Evolutionary conservation across 1,140 invertebrate genomes (phyloP), one percentile per base, ranked within the genome.

Genomic region (Charaxes varanes): DNA sequence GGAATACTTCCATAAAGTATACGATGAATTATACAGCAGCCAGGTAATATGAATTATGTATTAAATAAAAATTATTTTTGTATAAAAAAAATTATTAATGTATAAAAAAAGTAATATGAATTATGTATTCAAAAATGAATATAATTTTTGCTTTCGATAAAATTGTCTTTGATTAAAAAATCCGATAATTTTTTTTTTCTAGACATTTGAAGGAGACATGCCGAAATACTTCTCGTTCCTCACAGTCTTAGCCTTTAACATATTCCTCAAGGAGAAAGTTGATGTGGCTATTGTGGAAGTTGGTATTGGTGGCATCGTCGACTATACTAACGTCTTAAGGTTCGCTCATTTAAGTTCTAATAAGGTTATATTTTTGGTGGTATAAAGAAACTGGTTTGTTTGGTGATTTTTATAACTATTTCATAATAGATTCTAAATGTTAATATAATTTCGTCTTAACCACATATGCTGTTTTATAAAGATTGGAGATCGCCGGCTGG

Each of bases 271-370:
- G 34, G 92, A 97, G 67, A 89, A 95, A 49, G 90, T 97, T 3
- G 96, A 99, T 73, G 97, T 98, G 4, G 94, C 93, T 1, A 90
- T 99, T 21, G 69, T 99, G 4, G 98, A 99, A 86, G 97, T 99
- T 26, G 98, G 98, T 6, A 97, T 99, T 52, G 98, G 98, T 0
- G 98, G 98, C 0, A 89, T 94, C 70, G 91, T 91, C 54, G 98
- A 99, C 73, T 93, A 90, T 53, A 99, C 98, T 1, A 99, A 99
- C 87, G 85, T 99, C 4, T 68, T 99, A 17, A 88, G 88, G 92
- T 93, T 85, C 2, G 6, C 13, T 27, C 2, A 22, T 3, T 22
- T 22, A 22, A 22, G 2, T 22, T 22, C 6, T 22, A 2, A 3
- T 22, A 2, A n/a, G 2, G 2, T 3, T 22, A 22, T 7, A 22